Percentiles rank a stretch among this genome's conserved stretches.
phyloP scores from a whole-genome alignment of 2,888 invertebrate species.

The Busseola fusca region DNA sequence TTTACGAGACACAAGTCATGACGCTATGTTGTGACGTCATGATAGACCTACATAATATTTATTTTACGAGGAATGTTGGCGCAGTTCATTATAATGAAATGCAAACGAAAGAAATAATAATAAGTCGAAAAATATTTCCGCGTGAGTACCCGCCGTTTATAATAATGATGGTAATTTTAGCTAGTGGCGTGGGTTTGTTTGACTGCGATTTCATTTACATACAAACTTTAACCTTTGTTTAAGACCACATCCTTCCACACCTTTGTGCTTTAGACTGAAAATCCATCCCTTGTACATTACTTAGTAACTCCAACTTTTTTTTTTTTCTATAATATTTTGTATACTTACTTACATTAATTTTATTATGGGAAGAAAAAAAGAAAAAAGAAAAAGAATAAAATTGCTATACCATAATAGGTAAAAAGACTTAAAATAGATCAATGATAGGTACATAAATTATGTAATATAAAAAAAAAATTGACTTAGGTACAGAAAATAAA shows the following conservation, averaged over 20 bases:
- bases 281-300: not conserved
- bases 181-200: not conserved
- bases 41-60: slow-evolving; percentile 41
- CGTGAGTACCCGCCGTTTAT: not conserved
- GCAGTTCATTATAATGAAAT: slow-evolving; percentile 36
- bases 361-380: too few species aligned
- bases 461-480: too few species aligned
- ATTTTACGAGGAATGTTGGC: slow-evolving; percentile 32
- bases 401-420: too few species aligned
- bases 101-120: slow-evolving; percentile 23
- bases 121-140: slow-evolving; percentile 8
- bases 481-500: too few species aligned
- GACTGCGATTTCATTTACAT: not conserved
- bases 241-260: too few species aligned
- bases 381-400: too few species aligned
- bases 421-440: too few species aligned
- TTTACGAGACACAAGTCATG: slow-evolving; percentile 24
- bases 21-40: slow-evolving; percentile 43
- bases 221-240: not conserved
- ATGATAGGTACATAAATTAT: too few species aligned
- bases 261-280: not conserved
- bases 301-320: too few species aligned
- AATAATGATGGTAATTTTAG: not conserved
- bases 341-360: too few species aligned
- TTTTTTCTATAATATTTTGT: too few species aligned